Conservation (phyloP, 2,888 invertebrate species). For the Standfussiana lucernea region DNA sequence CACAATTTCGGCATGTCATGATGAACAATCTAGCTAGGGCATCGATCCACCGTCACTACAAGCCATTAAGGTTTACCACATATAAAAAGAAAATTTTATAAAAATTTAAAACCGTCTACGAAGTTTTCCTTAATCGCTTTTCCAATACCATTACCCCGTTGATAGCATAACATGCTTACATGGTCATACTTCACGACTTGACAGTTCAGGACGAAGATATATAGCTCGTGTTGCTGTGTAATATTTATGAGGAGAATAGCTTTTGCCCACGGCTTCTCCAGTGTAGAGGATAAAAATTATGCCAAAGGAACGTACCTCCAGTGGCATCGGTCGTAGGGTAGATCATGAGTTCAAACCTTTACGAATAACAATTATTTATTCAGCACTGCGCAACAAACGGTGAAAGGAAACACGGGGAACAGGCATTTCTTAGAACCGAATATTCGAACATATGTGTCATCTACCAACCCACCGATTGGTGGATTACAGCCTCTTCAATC, state of each 20-base stretch:
- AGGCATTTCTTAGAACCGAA: neutral
- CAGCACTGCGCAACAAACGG: neutral
- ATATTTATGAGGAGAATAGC: constrained; percentile 47
- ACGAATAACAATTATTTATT: too few species aligned
- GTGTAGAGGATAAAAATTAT: neutral
- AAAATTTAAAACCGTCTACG: constrained; percentile 15
- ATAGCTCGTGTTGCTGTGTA: constrained; percentile 13
- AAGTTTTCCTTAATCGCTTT: constrained; percentile 27
- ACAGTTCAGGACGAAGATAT: constrained; percentile 32
- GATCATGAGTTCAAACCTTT: too few species aligned
- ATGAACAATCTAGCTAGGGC: neutral
- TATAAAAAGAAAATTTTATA: neutral
- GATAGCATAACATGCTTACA: constrained; percentile 26
- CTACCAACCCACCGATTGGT: neutral
- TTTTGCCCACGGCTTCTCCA: neutral
- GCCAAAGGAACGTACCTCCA: neutral
- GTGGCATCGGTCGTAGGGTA: neutral
- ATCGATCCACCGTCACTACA: neutral
- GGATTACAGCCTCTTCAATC: neutral
- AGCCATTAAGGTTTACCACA: constrained; percentile 2
- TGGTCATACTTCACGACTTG: constrained; percentile 38
- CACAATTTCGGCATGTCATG: neutral
- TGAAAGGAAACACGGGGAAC: neutral
- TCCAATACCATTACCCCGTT: constrained; percentile 14
- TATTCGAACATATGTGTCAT: neutral